Evolutionary conservation across 92 coral and sea anemone species (phyloP).

Genomic region (Zoanthus sansibaricus): DNA sequence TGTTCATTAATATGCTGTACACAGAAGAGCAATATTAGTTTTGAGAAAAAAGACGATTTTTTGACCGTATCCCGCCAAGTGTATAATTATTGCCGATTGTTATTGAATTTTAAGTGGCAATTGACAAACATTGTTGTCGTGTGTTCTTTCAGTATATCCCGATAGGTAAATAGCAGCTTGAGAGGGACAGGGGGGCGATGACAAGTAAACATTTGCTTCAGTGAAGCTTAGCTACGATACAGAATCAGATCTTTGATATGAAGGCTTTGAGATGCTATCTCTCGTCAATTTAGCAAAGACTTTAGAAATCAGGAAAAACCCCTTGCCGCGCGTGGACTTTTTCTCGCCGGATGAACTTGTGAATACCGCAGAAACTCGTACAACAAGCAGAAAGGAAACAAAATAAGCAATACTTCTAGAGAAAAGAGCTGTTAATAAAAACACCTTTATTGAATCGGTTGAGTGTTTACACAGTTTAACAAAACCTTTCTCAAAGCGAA

Average conservation of each 20-base stretch:
- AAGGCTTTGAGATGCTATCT: not conserved
- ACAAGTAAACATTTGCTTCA: not conserved
- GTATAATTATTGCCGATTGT: conserved; percentile 62
- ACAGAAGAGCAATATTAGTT: conserved; percentile 66
- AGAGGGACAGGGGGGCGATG: not conserved
- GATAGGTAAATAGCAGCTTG: conserved; percentile 9
- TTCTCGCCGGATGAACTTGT: conserved; percentile 27
- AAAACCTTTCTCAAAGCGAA: conserved; percentile 35
- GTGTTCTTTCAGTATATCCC: conserved; percentile 19
- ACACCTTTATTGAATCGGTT: conserved; percentile 36
- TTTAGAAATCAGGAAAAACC: conserved; percentile 24
- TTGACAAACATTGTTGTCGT: conserved; percentile 57
- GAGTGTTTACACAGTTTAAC: conserved; percentile 38
- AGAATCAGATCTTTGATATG: not conserved
- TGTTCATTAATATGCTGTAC: conserved; percentile 53
- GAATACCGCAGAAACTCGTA: conserved; percentile 41
- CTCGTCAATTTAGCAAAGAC: not conserved
- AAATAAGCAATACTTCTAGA: conserved; percentile 39
- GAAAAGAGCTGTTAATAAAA: conserved; percentile 42
- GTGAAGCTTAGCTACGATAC: not conserved
- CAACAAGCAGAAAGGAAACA: conserved; percentile 32
- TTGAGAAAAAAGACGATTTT: conserved; percentile 70
- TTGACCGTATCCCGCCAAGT: conserved; percentile 61
- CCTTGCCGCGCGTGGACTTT: not conserved
- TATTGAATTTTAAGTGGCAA: conserved; percentile 78